Conservation (phyloP, 2,113 vertebrate species). For the Hystrix cristata region DNA sequence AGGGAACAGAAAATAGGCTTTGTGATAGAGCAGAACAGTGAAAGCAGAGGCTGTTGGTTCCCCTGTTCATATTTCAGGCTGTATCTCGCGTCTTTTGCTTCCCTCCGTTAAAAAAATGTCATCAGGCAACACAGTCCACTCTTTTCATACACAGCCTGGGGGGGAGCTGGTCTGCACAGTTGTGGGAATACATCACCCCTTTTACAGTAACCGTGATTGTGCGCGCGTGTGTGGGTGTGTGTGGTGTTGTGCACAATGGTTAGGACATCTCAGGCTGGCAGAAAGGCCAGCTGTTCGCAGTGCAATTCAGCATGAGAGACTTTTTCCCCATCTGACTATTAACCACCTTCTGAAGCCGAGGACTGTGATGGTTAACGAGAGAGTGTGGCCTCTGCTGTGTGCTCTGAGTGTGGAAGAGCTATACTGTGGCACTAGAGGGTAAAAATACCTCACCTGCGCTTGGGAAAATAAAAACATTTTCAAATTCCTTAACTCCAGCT, state of each 20-base stretch:
- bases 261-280: not conserved
- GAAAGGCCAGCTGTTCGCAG: not conserved
- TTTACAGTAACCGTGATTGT: accelerated
- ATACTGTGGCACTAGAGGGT: not conserved
- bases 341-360: not conserved
- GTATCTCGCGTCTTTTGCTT: not conserved
- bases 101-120: not conserved
- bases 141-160: not conserved
- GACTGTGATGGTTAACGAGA: not conserved
- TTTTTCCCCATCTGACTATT: not conserved
- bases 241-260: accelerated
- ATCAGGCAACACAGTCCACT: not conserved
- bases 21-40: not conserved
- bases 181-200: not conserved
- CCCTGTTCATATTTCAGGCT: not conserved
- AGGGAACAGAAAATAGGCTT: conserved; percentile 39
- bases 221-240: not conserved
- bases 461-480: not conserved
- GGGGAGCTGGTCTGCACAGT: not conserved
- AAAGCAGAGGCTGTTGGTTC: not conserved
- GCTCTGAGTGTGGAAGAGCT: not conserved
- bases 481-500: not conserved
- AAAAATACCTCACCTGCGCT: not conserved
- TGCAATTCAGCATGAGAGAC: not conserved
- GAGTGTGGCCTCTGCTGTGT: too few relatives aligned